Percentiles rank a stretch among this genome's conserved stretches.
These are phyloP conservation scores for Synergus japonicus DNA, from an alignment of 2,888 invertebrate genomes.

Conservation along the genomic window DNA sequence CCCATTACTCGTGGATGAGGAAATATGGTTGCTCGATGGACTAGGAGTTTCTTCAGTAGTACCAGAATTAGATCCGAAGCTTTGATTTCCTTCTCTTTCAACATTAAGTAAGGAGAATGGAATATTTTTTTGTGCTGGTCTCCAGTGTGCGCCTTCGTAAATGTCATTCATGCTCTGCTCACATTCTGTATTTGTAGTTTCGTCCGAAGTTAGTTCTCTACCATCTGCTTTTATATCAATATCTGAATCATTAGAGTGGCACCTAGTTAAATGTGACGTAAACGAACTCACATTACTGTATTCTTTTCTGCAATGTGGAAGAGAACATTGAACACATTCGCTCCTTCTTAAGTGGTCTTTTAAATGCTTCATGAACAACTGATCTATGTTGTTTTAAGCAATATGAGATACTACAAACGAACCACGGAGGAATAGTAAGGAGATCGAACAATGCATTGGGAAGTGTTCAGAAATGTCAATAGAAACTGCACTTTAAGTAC, in stretches of 20 bases:
- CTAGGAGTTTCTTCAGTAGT: not conserved
- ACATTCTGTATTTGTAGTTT: no score
- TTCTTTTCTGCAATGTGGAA: not conserved
- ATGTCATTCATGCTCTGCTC: no score
- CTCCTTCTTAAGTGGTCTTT: slow-evolving; percentile 22
- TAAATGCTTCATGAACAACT: slow-evolving; percentile 35
- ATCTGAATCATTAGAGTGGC: not conserved
- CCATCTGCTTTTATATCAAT: not conserved
- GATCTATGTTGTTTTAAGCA: not conserved
- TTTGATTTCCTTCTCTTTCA: no score
- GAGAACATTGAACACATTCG: slow-evolving; percentile 1
- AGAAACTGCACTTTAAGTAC: no score
- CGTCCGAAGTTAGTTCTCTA: no score
- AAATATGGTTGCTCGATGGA: not conserved
- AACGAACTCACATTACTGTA: slow-evolving; percentile 40
- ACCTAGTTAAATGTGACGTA: slow-evolving; percentile 41
- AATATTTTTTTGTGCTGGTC: no score
- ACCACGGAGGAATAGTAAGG: not conserved
- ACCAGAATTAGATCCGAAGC: not conserved
- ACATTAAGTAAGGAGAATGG: no score
- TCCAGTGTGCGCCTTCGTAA: no score
- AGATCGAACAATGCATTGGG: no score
- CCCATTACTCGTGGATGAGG: not conserved
- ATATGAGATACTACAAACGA: not conserved
- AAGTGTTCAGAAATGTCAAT: no score